Conservation (phyloP, 2,888 invertebrate genomes). For the Drosophila atroscutellata region DNA sequence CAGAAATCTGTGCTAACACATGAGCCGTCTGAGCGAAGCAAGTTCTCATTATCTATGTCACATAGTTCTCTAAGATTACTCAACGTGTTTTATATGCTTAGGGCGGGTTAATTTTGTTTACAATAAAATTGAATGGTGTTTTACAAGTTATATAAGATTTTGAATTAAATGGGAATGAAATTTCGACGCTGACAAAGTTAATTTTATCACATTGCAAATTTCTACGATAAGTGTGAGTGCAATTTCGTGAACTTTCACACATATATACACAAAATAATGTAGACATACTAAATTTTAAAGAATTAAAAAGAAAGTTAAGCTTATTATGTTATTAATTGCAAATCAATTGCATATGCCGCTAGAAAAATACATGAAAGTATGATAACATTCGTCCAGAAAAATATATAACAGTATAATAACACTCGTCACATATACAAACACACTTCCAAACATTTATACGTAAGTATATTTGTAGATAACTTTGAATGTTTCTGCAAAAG, state of each 20-base stretch:
- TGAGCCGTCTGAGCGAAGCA: not conserved
- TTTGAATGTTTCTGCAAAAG: not conserved
- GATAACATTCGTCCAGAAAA: not conserved
- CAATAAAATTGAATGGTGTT: constrained; percentile 10
- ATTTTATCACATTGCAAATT: not conserved
- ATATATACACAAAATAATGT: not conserved
- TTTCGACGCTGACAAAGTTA: not conserved
- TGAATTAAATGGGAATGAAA: not conserved
- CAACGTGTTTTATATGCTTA: constrained; percentile 14
- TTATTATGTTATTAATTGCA: not conserved
- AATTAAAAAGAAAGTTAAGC: not conserved
- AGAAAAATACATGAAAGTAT: not conserved
- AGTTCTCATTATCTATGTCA: constrained; percentile 15
- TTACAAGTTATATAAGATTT: constrained; percentile 22
- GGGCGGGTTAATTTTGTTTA: constrained; percentile 25
- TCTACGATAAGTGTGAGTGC: not conserved
- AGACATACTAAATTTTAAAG: not conserved
- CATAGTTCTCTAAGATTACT: constrained; percentile 22
- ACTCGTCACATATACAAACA: constrained; percentile 2
- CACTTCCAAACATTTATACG: constrained; percentile 1
- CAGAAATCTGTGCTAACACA: constrained; percentile 1
- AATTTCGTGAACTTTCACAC: not conserved
- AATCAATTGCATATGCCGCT: not conserved
- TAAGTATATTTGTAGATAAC: not conserved
- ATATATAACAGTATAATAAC: not conserved